Evolutionary conservation across 2,797 vertebrate genomes (phyloP).

Genomic region (Podarcis lilfordi): DNA sequence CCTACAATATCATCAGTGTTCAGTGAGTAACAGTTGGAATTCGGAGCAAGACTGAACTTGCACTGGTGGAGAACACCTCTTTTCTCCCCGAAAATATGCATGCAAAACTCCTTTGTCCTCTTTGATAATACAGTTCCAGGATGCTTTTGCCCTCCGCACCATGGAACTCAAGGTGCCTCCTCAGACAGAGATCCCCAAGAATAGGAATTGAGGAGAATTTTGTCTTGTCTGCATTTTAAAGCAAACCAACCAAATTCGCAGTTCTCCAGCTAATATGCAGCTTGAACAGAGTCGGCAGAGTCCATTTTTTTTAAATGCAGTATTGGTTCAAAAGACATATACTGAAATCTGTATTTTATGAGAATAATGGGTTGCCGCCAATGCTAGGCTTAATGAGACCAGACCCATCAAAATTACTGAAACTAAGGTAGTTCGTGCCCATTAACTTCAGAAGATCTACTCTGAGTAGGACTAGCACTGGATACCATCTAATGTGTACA

Average conservation of each 20-base stretch:
- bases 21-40: slow-evolving; percentile 80
- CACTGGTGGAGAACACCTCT: slow-evolving; percentile 42
- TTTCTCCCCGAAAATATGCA: slow-evolving; percentile 70
- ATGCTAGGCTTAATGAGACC: no score
- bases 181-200: background rate
- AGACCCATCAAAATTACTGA: no score
- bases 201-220: no score
- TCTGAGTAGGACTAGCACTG: no score
- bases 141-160: slow-evolving; percentile 23
- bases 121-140: slow-evolving; percentile 30
- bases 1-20: slow-evolving; percentile 67
- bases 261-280: background rate
- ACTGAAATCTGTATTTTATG: background rate
- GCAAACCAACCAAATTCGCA: no score
- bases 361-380: background rate
- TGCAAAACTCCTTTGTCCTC: slow-evolving; percentile 33
- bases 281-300: background rate
- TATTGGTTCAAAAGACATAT: background rate
- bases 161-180: background rate
- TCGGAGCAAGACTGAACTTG: slow-evolving; percentile 75
- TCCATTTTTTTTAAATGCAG: background rate
- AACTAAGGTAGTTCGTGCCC: no score
- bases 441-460: no score
- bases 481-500: no score
- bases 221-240: no score